These are phyloP conservation scores for Scartelaos histophorus DNA, from an alignment of 2,113 vertebrate genomes.

Conservation along the genomic window DNA sequence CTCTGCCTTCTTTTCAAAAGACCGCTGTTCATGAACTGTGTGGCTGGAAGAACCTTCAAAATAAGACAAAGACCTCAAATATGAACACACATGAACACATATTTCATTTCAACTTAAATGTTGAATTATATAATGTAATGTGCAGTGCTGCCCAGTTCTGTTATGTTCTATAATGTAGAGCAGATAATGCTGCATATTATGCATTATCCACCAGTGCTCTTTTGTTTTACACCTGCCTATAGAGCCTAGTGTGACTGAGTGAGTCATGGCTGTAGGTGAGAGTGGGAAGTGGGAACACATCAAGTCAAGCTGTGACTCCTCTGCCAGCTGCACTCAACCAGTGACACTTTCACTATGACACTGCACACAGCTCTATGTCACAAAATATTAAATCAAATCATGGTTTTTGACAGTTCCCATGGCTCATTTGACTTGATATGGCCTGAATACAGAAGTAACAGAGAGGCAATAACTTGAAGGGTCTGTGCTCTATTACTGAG, in stretches of 20 bases:
- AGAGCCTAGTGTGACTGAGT: constrained; percentile 5
- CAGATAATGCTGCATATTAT: too few relatives aligned
- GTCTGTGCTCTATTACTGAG: too few relatives aligned
- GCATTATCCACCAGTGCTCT: neutral
- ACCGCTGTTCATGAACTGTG: constrained; percentile 79
- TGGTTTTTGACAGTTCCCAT: neutral
- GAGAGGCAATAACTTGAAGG: neutral
- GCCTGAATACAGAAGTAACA: neutral
- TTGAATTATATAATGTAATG: neutral
- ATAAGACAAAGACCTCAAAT: neutral
- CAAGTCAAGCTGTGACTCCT: neutral
- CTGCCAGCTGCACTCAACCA: neutral
- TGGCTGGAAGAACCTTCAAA: constrained; percentile 77
- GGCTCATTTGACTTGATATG: neutral
- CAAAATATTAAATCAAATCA: neutral
- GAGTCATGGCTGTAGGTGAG: constrained; percentile 6
- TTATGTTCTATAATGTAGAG: constrained; percentile 8
- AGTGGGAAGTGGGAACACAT: constrained; percentile 1
- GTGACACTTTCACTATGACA: constrained; percentile 22
- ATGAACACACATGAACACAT: neutral
- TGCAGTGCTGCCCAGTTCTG: neutral
- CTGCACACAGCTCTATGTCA: constrained; percentile 14
- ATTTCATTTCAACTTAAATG: neutral
- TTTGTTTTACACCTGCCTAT: constrained; percentile 1
- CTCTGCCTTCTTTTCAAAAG: constrained; percentile 86